phyloP scores from a whole-genome alignment of 2,113 vertebrate species.

The Otocyon megalotis region DNA sequence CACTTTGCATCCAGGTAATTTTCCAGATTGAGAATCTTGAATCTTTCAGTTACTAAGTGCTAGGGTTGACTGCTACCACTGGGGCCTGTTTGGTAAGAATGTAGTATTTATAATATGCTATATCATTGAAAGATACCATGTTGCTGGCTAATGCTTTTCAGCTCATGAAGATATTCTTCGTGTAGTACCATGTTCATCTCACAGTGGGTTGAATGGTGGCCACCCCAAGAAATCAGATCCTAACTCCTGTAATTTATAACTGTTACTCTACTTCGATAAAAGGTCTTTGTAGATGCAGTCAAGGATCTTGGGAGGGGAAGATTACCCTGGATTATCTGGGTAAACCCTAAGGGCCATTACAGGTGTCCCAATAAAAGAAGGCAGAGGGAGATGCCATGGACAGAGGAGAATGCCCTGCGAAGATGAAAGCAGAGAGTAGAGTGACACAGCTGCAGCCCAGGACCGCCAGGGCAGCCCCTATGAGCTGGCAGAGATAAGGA shows the following conservation, averaged over 20 bases:
- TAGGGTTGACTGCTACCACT: not conserved
- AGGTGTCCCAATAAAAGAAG: not conserved
- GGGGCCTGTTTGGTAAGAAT: not conserved
- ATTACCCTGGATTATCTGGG: not conserved
- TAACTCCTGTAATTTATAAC: not conserved
- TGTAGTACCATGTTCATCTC: not conserved
- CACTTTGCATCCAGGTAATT: not conserved
- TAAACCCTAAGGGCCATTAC: not conserved
- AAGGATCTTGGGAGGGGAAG: not conserved
- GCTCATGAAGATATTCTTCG: not conserved
- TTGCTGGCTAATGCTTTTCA: not conserved
- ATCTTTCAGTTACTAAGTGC: not conserved
- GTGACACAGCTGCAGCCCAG: not conserved
- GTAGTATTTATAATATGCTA: not conserved
- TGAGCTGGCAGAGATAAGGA: not conserved
- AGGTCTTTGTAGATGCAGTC: not conserved
- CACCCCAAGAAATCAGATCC: not conserved
- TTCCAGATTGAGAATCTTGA: conserved; percentile 28
- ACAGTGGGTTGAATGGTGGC: not conserved
- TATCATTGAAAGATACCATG: not conserved
- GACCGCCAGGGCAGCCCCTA: not conserved
- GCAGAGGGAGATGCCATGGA: not conserved
- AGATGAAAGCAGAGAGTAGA: not conserved
- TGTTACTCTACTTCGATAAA: not conserved
- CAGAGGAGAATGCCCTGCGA: not conserved